Conservation (phyloP, 2,797 vertebrate genomes). For the Fistularia commersonii region DNA sequence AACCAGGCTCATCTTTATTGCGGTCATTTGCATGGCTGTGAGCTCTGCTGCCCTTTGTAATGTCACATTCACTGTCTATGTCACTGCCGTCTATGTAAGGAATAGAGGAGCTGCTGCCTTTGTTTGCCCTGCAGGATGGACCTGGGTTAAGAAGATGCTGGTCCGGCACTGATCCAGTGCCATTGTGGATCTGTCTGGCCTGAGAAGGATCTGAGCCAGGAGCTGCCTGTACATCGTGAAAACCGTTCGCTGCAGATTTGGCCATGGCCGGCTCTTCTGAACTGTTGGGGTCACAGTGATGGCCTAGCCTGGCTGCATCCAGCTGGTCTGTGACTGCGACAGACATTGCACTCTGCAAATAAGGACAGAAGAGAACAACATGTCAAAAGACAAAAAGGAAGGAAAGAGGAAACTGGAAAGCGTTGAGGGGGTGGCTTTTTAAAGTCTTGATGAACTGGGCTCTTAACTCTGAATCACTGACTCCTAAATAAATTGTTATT, state of each 20-base stretch:
- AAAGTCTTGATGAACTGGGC: not conserved
- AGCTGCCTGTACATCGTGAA: constrained; percentile 50
- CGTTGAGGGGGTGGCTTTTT: not conserved
- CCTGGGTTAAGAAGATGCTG: constrained; percentile 86
- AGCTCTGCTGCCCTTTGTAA: constrained; percentile 76
- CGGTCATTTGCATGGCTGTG: constrained; percentile 86
- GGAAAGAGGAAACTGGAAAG: not conserved
- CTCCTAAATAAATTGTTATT: too few species aligned
- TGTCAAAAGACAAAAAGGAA: not conserved
- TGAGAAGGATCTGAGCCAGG: constrained; percentile 21
- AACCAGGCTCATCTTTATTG: constrained; percentile 78
- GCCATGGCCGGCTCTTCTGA: constrained; percentile 26
- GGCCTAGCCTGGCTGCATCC: constrained; percentile 57
- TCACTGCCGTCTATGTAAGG: constrained; percentile 98
- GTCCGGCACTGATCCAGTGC: constrained; percentile 28
- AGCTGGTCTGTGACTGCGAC: constrained; percentile 57
- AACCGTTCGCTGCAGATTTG: constrained; percentile 57
- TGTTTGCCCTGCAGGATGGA: constrained; percentile 92
- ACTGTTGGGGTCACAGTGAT: constrained; percentile 48
- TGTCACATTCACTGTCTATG: constrained; percentile 92
- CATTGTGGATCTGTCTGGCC: constrained; percentile 40
- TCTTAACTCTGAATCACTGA: too few species aligned
- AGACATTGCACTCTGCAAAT: constrained; percentile 42
- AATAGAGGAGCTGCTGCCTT: constrained; percentile 92
- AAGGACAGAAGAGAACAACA: not conserved